phyloP scores from a whole-genome alignment of 2,797 vertebrate species.

The Cygnus olor region DNA sequence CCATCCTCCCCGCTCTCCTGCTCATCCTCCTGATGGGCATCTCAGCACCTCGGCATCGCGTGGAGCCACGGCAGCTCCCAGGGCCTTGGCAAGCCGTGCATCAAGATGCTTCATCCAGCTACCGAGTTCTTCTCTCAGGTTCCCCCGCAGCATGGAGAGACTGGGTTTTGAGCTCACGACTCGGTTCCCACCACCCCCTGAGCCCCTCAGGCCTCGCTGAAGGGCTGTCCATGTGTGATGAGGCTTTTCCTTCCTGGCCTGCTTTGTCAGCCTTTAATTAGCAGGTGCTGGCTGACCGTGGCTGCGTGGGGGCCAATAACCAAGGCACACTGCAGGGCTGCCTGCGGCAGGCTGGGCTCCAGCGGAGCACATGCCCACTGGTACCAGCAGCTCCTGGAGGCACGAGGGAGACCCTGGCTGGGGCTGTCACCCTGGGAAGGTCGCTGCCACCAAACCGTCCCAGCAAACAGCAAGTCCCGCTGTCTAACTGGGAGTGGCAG shows the following conservation, averaged over 20 bases:
- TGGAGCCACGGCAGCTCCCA: neutral
- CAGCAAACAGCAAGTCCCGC: neutral
- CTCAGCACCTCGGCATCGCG: neutral
- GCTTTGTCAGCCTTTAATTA: neutral
- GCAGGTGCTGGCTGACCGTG: neutral
- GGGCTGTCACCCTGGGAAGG: accelerated
- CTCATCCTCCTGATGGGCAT: neutral
- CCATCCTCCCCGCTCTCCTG: neutral
- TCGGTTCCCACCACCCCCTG: neutral
- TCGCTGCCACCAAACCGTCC: neutral
- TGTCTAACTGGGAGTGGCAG: neutral
- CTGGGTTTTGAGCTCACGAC: neutral
- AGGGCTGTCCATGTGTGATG: neutral
- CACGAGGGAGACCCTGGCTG: accelerated
- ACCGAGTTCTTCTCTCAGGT: neutral
- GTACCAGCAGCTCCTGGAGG: neutral
- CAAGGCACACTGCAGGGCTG: neutral
- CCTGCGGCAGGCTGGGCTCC: neutral
- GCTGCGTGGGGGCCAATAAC: neutral
- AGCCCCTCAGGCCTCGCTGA: neutral
- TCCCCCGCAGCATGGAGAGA: neutral
- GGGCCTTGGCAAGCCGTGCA: neutral
- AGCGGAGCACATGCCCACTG: accelerated
- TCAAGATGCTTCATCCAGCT: neutral
- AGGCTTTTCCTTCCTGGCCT: neutral